Evolutionary conservation across 2,113 vertebrate species (phyloP).

Genomic region (Cebidichthys violaceus): DNA sequence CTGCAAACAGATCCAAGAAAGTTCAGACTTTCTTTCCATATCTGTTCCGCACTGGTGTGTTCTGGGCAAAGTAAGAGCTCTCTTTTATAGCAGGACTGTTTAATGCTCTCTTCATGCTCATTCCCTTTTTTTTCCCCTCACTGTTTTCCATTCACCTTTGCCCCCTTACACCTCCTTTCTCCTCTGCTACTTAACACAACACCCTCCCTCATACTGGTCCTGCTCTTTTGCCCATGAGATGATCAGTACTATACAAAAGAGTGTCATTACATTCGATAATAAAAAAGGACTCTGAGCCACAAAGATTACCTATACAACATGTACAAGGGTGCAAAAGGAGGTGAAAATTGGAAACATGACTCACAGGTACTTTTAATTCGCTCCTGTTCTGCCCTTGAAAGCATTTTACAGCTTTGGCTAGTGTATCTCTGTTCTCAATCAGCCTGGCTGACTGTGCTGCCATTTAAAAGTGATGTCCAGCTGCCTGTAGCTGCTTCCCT

Average conservation of each 20-base stretch:
- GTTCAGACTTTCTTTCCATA: conserved; percentile 20
- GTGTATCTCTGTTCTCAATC: conserved; percentile 63
- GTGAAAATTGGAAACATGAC: neutral
- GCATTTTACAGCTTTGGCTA: conserved; percentile 30
- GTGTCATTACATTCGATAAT: conserved; percentile 1
- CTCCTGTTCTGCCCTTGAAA: conserved; percentile 15
- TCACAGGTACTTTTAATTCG: conserved; percentile 14
- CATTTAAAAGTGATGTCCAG: conserved; percentile 56
- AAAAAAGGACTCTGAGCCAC: neutral
- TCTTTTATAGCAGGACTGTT: conserved; percentile 38
- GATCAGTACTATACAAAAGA: conserved; percentile 11
- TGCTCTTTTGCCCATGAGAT: conserved; percentile 15
- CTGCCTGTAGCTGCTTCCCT: conserved; percentile 54
- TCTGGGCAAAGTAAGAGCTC: conserved; percentile 36
- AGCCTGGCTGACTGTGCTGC: conserved; percentile 53
- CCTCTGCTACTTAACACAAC: neutral
- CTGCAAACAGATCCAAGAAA: conserved; percentile 33
- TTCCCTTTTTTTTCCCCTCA: conserved; percentile 34
- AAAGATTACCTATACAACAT: conserved; percentile 6
- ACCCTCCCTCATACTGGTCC: neutral
- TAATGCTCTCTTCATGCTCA: conserved; percentile 39
- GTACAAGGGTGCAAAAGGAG: neutral
- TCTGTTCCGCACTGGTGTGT: conserved; percentile 20
- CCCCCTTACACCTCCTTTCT: conserved; percentile 14
- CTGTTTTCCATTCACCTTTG: conserved; percentile 24